Percentiles rank a stretch among this genome's conserved stretches.
phyloP scores from a whole-genome alignment of 2,888 invertebrate species.

The Catonia carolina region DNA sequence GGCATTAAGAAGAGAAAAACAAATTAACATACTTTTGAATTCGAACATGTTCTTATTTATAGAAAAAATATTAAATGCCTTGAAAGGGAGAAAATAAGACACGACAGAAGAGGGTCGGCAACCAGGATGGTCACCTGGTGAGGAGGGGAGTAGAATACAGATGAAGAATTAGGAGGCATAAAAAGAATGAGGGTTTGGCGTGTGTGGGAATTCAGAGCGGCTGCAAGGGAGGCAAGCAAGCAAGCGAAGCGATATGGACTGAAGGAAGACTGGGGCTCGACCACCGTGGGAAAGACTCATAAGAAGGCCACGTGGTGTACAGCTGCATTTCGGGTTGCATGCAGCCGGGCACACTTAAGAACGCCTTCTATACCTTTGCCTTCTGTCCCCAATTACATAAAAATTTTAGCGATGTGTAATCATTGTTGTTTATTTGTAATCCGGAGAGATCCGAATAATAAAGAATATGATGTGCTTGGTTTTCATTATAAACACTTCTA shows the following conservation, averaged over 20 bases:
- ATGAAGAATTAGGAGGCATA: not conserved
- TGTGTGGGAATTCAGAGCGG: constrained; percentile 26
- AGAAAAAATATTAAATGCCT: too few relatives aligned
- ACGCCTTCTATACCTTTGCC: not conserved
- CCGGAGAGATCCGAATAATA: too few relatives aligned
- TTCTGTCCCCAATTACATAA: too few relatives aligned
- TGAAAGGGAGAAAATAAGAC: not conserved
- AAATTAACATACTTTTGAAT: too few relatives aligned
- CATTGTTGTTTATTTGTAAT: too few relatives aligned
- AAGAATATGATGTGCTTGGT: too few relatives aligned
- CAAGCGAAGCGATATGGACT: too few relatives aligned
- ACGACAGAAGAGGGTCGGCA: not conserved
- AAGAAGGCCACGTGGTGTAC: constrained; percentile 21
- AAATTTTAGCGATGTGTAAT: too few relatives aligned
- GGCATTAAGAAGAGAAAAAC: too few relatives aligned
- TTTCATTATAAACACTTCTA: too few relatives aligned
- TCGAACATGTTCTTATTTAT: too few relatives aligned
- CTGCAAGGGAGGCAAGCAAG: constrained; percentile 22
- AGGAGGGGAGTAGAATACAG: not conserved
- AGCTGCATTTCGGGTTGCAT: constrained; percentile 4
- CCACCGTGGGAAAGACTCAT: constrained; percentile 26
- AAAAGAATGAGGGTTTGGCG: constrained; percentile 18
- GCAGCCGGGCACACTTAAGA: constrained; percentile 7
- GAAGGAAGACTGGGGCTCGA: too few relatives aligned
- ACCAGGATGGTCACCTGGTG: constrained; percentile 6